Conservation (phyloP, 2,113 vertebrate species). For the Odontesthes bonariensis region DNA sequence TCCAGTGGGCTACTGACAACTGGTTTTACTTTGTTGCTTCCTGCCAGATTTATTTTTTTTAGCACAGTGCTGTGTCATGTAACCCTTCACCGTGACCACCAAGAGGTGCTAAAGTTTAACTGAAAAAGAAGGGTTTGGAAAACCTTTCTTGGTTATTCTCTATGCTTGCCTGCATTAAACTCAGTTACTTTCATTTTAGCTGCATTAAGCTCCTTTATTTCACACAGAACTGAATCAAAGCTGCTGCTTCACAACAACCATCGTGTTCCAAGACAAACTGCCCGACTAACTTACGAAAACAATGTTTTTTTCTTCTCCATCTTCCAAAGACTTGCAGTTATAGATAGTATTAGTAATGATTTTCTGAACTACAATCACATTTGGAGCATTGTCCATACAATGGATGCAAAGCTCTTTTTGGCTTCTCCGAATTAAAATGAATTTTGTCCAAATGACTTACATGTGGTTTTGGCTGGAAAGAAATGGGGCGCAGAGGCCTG, state of each 20-base stretch:
- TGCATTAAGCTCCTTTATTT: too few species aligned
- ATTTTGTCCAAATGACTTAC: not conserved
- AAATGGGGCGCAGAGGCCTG: too few species aligned
- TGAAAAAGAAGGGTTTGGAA: constrained; percentile 8
- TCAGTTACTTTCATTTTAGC: constrained; percentile 21
- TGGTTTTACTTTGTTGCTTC: not conserved
- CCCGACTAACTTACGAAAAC: too few species aligned
- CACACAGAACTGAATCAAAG: too few species aligned
- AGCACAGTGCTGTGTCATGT: constrained; percentile 5
- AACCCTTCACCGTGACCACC: constrained; percentile 45
- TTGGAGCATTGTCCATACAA: not conserved
- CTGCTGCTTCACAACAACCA: too few species aligned
- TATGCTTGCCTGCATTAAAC: constrained; percentile 35
- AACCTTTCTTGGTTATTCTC: not conserved
- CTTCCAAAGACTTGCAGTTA: too few species aligned
- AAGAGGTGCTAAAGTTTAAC: constrained; percentile 61
- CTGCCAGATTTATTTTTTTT: not conserved
- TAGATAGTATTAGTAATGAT: too few species aligned
- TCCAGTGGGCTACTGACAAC: too few species aligned
- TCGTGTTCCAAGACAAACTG: too few species aligned
- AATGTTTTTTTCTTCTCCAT: too few species aligned
- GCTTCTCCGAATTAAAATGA: not conserved
- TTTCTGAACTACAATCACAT: too few species aligned
- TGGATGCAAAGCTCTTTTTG: not conserved
- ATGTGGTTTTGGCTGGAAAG: too few species aligned